Percentiles rank a stretch among this genome's conserved stretches.
These are phyloP conservation scores for Mactromeris polynyma DNA, from an alignment of 2,888 invertebrate species.

Conservation along the genomic window DNA sequence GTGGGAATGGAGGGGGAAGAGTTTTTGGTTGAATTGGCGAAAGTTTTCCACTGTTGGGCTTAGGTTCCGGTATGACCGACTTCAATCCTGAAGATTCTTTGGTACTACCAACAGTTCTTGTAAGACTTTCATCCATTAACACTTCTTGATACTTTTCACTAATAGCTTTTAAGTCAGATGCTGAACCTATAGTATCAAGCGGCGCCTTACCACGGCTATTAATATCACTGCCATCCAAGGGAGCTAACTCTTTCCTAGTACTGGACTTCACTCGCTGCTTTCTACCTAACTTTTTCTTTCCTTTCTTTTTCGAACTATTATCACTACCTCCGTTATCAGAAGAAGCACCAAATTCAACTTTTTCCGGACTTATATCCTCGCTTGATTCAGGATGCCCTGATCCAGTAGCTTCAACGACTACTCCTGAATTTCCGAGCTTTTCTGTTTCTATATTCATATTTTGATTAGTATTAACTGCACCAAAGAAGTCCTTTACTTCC, in stretches of 20 bases:
- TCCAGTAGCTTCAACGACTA: conserved; percentile 28
- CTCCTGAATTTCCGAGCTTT: conserved; percentile 4
- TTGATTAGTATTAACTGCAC: conserved; percentile 45
- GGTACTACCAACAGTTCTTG: conserved; percentile 1
- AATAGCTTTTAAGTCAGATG: conserved; percentile 69
- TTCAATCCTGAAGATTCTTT: background rate
- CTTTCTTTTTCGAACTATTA: conserved; percentile 37
- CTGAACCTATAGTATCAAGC: conserved; percentile 65
- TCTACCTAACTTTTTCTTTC: conserved; percentile 57
- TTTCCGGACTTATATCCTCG: conserved; percentile 37
- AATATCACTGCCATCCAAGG: conserved; percentile 56
- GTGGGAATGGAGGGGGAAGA: conserved; percentile 76
- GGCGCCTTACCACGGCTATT: conserved; percentile 51
- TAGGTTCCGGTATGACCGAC: conserved; percentile 60
- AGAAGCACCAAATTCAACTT: conserved; percentile 12
- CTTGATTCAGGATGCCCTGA: conserved; percentile 33
- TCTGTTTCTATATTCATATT: conserved; percentile 56
- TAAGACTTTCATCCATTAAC: conserved; percentile 40
- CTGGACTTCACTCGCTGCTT: conserved; percentile 42
- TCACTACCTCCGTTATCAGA: background rate
- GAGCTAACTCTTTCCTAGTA: conserved; percentile 37
- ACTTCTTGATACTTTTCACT: conserved; percentile 65
- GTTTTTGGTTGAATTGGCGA: conserved; percentile 73
- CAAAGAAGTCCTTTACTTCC: conserved; percentile 46
- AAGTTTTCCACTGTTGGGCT: conserved; percentile 64